phyloP scores from a whole-genome alignment of 2,113 vertebrate genomes.

The Callorhinus ursinus region DNA sequence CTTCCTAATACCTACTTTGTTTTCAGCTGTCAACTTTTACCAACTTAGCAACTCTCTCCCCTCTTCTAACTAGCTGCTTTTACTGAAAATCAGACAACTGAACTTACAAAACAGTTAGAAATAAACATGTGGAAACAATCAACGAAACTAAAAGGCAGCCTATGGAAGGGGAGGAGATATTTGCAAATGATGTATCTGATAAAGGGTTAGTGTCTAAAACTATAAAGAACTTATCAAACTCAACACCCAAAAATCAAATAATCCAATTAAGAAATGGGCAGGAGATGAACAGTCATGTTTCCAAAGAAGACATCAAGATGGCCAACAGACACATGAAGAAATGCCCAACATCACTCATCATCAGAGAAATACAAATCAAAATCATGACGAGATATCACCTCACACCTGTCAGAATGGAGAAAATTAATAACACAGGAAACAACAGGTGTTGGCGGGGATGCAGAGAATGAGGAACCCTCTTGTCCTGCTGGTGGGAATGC shows the following conservation, averaged over 20 bases:
- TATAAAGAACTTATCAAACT: background rate
- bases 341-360: background rate
- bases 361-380: background rate
- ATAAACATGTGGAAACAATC: background rate
- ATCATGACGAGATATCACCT: background rate
- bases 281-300: background rate
- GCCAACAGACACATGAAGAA: background rate
- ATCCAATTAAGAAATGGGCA: background rate
- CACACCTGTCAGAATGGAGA: background rate
- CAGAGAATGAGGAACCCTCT: background rate
- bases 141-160: background rate
- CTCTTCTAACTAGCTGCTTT: background rate
- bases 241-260: background rate
- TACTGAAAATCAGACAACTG: background rate
- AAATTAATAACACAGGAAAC: background rate
- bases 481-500: no score
- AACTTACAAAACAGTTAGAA: background rate
- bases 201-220: background rate
- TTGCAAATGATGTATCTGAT: background rate
- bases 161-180: background rate
- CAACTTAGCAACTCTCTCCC: background rate
- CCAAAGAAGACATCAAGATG: background rate
- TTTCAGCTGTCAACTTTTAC: background rate
- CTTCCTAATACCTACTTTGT: background rate
- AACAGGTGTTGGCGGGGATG: background rate